Percentiles rank a stretch among this genome's conserved stretches.
phyloP scores from a whole-genome alignment of 92 coral and sea anemone genomes.

The Phymanthus crucifer region DNA sequence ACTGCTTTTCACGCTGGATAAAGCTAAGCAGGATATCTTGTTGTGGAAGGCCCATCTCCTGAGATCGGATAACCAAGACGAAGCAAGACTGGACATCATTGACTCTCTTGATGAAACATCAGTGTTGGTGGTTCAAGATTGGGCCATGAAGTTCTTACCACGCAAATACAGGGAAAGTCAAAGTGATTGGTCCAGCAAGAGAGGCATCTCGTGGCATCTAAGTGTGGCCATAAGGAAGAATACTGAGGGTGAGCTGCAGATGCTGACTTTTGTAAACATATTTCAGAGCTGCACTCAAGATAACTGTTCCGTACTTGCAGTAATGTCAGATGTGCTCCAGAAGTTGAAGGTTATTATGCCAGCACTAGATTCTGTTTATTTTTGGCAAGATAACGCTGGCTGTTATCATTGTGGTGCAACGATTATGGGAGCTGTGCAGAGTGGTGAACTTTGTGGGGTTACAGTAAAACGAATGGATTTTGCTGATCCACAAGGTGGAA shows the following conservation, averaged over 20 bases:
- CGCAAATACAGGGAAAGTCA: conserved; percentile 62
- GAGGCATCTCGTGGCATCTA: conserved; percentile 50
- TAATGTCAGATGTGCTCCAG: conserved; percentile 57
- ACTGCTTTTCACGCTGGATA: conserved; percentile 20
- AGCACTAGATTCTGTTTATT: conserved; percentile 25
- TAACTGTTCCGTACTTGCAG: conserved; percentile 50
- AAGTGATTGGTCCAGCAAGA: conserved; percentile 54
- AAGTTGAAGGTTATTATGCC: conserved; percentile 54
- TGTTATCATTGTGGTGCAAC: conserved; percentile 56
- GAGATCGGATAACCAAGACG: conserved; percentile 49
- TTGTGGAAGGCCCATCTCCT: conserved; percentile 62
- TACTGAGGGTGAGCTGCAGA: conserved; percentile 43
- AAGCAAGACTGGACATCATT: conserved; percentile 37
- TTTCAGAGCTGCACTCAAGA: conserved; percentile 60
- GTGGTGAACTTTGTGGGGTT: conserved; percentile 28
- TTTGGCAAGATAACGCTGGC: conserved; percentile 62
- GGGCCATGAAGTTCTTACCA: conserved; percentile 48
- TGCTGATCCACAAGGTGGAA: conserved; percentile 66
- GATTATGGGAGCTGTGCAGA: conserved; percentile 33
- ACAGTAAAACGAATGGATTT: conserved; percentile 17
- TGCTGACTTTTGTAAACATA: conserved; percentile 62
- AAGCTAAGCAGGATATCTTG: conserved; percentile 40
- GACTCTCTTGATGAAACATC: conserved; percentile 38
- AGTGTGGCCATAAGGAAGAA: conserved; percentile 47
- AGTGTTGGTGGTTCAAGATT: conserved; percentile 19